Conservation (phyloP, 2,113 vertebrate species). For the Emydura subglobosa region DNA sequence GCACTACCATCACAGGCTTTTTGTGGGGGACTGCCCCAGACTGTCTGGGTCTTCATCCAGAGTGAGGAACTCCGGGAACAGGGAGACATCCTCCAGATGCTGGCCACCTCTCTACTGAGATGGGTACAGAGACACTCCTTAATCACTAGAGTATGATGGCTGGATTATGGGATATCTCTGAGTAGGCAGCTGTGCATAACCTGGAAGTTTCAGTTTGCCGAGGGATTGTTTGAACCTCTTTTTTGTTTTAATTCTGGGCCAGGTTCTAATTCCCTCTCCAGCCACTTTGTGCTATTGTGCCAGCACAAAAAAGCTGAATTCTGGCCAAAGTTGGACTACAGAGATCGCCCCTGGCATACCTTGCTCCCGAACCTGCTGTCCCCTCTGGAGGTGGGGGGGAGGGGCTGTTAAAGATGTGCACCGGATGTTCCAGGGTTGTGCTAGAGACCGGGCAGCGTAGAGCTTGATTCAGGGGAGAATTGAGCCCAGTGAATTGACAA, state of each 20-base stretch:
- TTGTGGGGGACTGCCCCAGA: neutral
- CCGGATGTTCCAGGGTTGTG: neutral
- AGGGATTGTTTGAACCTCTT: neutral
- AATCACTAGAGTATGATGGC: neutral
- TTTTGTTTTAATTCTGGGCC: neutral
- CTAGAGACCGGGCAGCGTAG: neutral
- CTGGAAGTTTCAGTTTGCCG: neutral
- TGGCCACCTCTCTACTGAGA: neutral
- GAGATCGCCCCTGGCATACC: neutral
- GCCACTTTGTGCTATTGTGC: neutral
- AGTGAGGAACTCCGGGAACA: no score
- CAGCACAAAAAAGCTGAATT: neutral
- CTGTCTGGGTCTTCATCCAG: neutral
- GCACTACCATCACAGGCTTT: accelerated
- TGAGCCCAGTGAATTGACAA: neutral
- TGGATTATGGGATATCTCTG: neutral
- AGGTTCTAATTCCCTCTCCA: neutral
- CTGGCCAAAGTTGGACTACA: neutral
- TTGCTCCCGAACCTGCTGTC: neutral
- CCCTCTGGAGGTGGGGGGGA: no score
- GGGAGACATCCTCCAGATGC: neutral
- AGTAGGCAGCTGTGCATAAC: neutral
- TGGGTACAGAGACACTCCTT: neutral
- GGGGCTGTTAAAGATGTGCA: accelerated
- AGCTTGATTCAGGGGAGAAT: neutral